Conservation (phyloP, 2,797 vertebrate species). For the Myotis daubentonii region DNA sequence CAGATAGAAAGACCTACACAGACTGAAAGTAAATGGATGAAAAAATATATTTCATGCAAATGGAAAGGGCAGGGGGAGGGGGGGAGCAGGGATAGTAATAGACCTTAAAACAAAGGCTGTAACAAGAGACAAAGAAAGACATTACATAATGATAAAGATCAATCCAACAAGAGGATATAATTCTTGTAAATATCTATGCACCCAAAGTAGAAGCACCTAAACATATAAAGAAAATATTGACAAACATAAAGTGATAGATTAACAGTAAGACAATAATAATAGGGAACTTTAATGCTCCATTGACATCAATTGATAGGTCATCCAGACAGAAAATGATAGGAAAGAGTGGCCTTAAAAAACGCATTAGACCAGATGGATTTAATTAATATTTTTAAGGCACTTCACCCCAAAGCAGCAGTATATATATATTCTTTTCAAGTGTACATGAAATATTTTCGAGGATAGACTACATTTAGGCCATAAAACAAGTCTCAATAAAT, state of each 20-base stretch:
- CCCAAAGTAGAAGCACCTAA: not conserved
- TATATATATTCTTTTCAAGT: not conserved
- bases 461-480: not conserved
- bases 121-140: not conserved
- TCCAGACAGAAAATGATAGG: not conserved
- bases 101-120: not conserved
- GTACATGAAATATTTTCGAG: not conserved
- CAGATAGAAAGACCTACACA: not conserved
- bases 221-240: not conserved
- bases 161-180: not conserved
- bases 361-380: not conserved
- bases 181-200: not conserved
- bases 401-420: not conserved
- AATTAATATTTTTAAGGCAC: not conserved
- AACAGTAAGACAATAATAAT: not conserved
- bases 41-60: not conserved
- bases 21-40: not conserved
- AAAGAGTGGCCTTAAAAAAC: not conserved
- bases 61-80: not conserved
- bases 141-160: not conserved
- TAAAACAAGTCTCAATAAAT: not conserved
- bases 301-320: not conserved
- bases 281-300: not conserved
- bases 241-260: not conserved
- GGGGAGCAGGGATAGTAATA: not conserved